These are phyloP conservation scores for Cheilosia scutellata DNA, from an alignment of 2,888 invertebrate species.

Conservation along the genomic window DNA sequence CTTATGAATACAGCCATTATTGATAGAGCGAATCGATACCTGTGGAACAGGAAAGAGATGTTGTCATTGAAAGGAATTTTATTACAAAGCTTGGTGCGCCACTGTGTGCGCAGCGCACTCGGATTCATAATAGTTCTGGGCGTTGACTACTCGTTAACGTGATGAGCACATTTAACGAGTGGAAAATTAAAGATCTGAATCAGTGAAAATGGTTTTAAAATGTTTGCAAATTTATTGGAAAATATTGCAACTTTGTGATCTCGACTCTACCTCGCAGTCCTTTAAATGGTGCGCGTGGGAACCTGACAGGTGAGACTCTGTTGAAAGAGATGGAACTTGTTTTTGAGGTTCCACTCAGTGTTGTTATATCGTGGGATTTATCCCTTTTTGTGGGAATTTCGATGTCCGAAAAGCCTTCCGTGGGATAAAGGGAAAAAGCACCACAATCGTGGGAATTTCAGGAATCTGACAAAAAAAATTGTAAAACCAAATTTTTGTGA, in stretches of 20 bases:
- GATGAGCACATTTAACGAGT: conserved; percentile 51
- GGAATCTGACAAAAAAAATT: no score
- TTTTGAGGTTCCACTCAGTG: no score
- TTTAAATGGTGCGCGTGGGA: neutral
- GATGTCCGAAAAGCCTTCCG: no score
- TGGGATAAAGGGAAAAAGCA: no score
- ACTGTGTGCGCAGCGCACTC: conserved; percentile 26
- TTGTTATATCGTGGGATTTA: no score
- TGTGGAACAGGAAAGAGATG: conserved; percentile 52
- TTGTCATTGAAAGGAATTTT: conserved; percentile 48
- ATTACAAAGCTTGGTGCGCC: conserved; percentile 27
- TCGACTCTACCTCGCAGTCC: no score
- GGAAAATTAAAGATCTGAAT: conserved; percentile 14
- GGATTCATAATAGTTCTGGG: neutral
- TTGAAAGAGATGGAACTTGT: no score
- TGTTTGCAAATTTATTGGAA: conserved; percentile 32
- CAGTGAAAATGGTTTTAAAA: conserved; percentile 18
- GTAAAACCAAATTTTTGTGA: no score
- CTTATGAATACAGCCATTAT: conserved; percentile 3
- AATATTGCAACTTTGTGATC: neutral
- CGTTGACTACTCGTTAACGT: conserved; percentile 26
- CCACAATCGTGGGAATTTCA: no score
- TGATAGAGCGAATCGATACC: conserved; percentile 8
- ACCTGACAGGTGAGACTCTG: no score
- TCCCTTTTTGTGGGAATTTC: no score